phyloP scores from a whole-genome alignment of 2,113 vertebrate species.

The Macroglossus sobrinus region DNA sequence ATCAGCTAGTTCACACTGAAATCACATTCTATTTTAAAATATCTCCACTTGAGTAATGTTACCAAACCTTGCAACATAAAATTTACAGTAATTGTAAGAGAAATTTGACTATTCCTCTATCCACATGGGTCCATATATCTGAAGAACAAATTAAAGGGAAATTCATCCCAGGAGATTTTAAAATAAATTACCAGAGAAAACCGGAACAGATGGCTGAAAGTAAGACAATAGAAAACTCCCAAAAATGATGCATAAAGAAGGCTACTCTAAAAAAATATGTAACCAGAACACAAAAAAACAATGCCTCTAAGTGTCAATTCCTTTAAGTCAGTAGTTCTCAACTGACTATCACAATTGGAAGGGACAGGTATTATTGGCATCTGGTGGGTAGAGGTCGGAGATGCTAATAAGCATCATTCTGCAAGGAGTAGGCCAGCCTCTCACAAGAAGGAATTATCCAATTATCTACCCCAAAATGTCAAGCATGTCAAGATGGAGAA shows the following conservation, averaged over 20 bases:
- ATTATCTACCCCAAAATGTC: background rate
- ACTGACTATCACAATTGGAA: background rate
- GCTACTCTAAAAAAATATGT: background rate
- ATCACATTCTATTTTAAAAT: slow-evolving; percentile 26
- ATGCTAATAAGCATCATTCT: background rate
- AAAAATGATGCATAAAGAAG: background rate
- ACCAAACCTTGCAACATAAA: slow-evolving; percentile 31
- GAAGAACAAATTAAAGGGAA: slow-evolving; percentile 48
- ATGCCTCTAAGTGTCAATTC: background rate
- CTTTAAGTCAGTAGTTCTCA: background rate
- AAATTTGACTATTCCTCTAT: background rate
- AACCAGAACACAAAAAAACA: background rate
- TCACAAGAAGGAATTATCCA: background rate
- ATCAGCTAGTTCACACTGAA: background rate
- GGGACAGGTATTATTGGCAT: background rate
- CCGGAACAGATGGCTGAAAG: background rate
- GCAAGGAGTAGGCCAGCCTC: background rate
- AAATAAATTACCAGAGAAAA: slow-evolving; percentile 45
- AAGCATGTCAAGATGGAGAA: background rate
- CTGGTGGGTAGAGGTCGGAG: background rate
- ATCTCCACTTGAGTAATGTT: slow-evolving; percentile 30
- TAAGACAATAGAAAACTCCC: background rate
- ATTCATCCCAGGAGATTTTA: background rate
- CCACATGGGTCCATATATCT: background rate
- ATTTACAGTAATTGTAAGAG: slow-evolving; percentile 19